These are phyloP conservation scores for Nebria brevicollis DNA, from an alignment of 2,888 invertebrate species.

Conservation along the genomic window DNA sequence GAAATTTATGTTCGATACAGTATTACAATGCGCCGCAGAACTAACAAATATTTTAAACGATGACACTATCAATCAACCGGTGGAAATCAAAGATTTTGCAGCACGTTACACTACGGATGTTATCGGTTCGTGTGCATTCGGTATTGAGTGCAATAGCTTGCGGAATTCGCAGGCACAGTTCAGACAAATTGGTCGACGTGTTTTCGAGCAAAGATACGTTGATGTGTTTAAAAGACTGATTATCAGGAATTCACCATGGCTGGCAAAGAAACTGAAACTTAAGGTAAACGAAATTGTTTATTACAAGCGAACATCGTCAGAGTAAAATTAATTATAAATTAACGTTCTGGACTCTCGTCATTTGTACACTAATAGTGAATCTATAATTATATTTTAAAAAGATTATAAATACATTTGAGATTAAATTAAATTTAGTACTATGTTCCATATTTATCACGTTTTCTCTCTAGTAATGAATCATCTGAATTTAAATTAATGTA, in stretches of 20 bases:
- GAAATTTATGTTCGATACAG: constrained; percentile 71
- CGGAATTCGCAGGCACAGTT: constrained; percentile 66
- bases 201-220: constrained; percentile 21
- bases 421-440: no score
- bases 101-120: constrained; percentile 69
- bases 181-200: constrained; percentile 50
- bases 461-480: no score
- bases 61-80: constrained; percentile 53
- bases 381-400: no score
- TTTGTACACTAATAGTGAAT: no score
- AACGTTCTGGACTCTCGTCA: no score
- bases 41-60: constrained; percentile 63
- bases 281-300: constrained; percentile 26
- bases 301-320: no score
- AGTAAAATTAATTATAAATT: no score
- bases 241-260: constrained; percentile 28
- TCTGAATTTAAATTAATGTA: no score
- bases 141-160: constrained; percentile 68
- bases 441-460: no score
- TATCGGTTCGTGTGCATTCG: constrained; percentile 69
- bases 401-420: no score
- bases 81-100: constrained; percentile 62
- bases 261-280: constrained; percentile 36
- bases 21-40: constrained; percentile 68
- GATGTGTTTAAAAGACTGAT: constrained; percentile 28